Evolutionary conservation across 2,888 invertebrate genomes (phyloP), one percentile per base, ranked within the genome.

Genomic region (Eristalis arbustorum): DNA sequence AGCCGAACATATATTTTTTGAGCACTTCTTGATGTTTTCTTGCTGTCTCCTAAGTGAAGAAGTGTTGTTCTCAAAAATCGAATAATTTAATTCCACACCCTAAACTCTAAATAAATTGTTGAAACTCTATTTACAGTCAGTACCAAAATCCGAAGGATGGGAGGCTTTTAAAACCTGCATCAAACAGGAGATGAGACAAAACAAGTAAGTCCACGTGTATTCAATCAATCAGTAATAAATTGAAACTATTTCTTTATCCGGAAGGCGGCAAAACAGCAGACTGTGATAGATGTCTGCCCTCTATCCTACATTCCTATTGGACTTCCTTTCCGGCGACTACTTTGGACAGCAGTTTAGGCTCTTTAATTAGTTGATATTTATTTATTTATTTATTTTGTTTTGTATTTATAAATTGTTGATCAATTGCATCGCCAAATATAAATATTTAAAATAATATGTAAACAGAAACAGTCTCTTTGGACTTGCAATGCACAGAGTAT

Each of bases 141-240:
- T 96, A 90, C 95, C 96, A 49, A 96, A 97, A 92, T 96, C 96
- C 90, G 97, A 98, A 93, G 97, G 97, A 34, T 98, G 98, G 98
- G 97, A 98, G 89, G 96, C 97, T 6, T 98, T 98, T 94, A 98
- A 97, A 91, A 94, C 95, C 22, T 98, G 98, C 92, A 95, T 98
- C 66, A 97, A 97, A 90, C 97, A 97, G 92, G 98, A 98, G 93
- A 97, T 98, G 96, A 90, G 89, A 31, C 90, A 90, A 75, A 83
- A 74, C 42, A 71, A 69, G 3, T 59, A 83, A 75, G 40, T 31
- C 28, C 3, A 18, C 6, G 1, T 49, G n/a, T 13, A 31, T 63
- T 14, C 2, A 8, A 49, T 49, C 18, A 8, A 49, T 49, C 18
- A 2, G 40, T 13, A 11, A 25, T 25, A 14, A 42, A n/a, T 6